These are phyloP conservation scores for Passerculus sandwichensis DNA, from an alignment of 2,797 vertebrate genomes.

Conservation along the genomic window DNA sequence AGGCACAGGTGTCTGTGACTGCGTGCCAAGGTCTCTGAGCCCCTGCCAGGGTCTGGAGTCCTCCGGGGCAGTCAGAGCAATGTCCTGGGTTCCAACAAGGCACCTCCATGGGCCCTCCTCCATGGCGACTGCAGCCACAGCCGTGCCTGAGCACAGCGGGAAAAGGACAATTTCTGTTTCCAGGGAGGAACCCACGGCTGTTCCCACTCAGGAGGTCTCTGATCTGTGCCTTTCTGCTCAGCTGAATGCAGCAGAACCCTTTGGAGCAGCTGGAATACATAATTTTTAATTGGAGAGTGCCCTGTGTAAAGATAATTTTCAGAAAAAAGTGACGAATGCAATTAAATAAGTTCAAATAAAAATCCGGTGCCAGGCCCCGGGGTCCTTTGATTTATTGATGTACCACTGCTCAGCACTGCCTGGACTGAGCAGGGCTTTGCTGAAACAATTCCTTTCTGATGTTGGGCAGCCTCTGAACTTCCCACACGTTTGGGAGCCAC, in stretches of 20 bases:
- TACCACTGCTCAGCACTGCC: background rate
- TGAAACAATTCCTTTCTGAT: background rate
- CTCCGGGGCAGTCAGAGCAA: no score
- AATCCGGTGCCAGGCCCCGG: background rate
- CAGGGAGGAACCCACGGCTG: background rate
- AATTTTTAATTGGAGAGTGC: background rate
- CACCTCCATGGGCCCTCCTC: background rate
- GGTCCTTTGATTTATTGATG: background rate
- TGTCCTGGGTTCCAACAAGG: no score
- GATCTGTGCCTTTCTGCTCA: background rate
- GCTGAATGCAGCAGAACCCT: background rate
- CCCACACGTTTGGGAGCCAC: background rate
- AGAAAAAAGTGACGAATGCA: background rate
- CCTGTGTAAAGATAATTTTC: background rate
- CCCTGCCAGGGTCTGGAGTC: no score
- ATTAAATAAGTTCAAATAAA: slow-evolving; percentile 17
- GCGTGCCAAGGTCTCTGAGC: no score
- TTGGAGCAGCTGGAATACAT: background rate
- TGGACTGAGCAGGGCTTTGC: background rate
- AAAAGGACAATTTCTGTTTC: background rate
- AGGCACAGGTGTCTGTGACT: no score
- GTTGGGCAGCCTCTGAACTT: background rate
- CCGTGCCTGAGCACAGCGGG: background rate
- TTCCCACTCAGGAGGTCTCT: fast-evolving
- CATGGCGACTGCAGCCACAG: no score